Conservation (phyloP, 1,140 invertebrate genomes). For the Drosophila sechellia region DNA sequence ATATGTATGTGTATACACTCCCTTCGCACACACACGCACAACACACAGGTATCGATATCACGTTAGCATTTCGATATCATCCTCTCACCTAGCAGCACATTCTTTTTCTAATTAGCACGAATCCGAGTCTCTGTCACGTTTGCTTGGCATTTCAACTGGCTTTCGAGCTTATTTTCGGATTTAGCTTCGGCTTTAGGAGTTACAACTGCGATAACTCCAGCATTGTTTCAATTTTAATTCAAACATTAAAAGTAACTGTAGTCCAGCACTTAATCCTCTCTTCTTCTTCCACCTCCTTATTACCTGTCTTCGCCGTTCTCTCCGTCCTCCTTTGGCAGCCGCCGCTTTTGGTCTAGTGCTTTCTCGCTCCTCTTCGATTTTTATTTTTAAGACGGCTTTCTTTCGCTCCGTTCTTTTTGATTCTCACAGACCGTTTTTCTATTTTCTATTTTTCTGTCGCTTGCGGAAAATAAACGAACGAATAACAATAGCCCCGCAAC, state of each 20-base stretch:
- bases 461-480: constrained; percentile 44
- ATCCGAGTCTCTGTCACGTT: constrained; percentile 69
- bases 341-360: constrained; percentile 17
- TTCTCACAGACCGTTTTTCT: constrained; percentile 51
- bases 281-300: constrained; percentile 27
- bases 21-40: constrained; percentile 25
- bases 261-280: constrained; percentile 33
- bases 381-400: constrained; percentile 54
- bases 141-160: constrained; percentile 43
- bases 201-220: constrained; percentile 34
- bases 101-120: constrained; percentile 78
- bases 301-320: constrained; percentile 54
- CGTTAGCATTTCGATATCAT: constrained; percentile 62
- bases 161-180: constrained; percentile 13
- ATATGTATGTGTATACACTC: constrained; percentile 14
- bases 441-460: constrained; percentile 14
- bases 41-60: constrained; percentile 27
- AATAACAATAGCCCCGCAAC: constrained; percentile 56
- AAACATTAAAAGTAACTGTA: constrained; percentile 71
- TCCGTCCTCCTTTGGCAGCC: constrained; percentile 40
- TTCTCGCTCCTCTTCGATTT: constrained; percentile 40
- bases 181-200: constrained; percentile 25
- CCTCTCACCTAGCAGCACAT: constrained; percentile 52
- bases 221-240: constrained; percentile 51
- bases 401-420: constrained; percentile 57